phyloP scores from a whole-genome alignment of 92 coral and sea anemone species.

The Isaurus tuberculatus region DNA sequence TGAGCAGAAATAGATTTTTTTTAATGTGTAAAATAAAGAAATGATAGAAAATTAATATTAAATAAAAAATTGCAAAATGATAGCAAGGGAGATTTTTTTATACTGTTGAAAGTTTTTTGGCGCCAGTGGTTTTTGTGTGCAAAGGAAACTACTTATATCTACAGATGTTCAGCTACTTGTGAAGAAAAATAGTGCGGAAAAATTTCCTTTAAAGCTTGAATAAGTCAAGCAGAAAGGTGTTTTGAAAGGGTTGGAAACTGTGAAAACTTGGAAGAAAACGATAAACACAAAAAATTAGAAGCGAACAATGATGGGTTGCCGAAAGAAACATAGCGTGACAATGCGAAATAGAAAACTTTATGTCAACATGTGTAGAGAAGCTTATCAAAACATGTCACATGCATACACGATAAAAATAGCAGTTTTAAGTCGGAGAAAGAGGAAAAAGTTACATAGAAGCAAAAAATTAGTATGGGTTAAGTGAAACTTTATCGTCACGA shows the following conservation, averaged over 20 bases:
- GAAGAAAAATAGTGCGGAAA: neutral
- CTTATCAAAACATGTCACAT: conserved; percentile 43
- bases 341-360: neutral
- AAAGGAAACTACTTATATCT: conserved; percentile 9
- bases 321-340: conserved; percentile 39
- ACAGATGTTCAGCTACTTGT: neutral
- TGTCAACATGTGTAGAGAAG: conserved; percentile 35
- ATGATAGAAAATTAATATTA: neutral
- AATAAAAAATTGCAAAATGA: neutral
- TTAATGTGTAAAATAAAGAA: conserved; percentile 20
- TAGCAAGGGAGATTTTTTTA: neutral
- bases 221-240: neutral
- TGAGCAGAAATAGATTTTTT: neutral
- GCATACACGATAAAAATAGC: conserved; percentile 30
- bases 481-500: conserved; percentile 4
- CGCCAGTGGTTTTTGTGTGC: conserved; percentile 52
- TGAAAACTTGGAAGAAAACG: neutral
- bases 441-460: conserved; percentile 1
- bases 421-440: conserved; percentile 21
- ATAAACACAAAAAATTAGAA: conserved; percentile 1
- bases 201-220: neutral
- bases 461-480: conserved; percentile 1
- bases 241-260: neutral
- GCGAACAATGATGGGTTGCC: conserved; percentile 31
- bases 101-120: conserved; percentile 4